Percentiles rank a stretch among this genome's conserved stretches.
phyloP scores from a whole-genome alignment of 2,113 vertebrate species.

The Chitala chitala region DNA sequence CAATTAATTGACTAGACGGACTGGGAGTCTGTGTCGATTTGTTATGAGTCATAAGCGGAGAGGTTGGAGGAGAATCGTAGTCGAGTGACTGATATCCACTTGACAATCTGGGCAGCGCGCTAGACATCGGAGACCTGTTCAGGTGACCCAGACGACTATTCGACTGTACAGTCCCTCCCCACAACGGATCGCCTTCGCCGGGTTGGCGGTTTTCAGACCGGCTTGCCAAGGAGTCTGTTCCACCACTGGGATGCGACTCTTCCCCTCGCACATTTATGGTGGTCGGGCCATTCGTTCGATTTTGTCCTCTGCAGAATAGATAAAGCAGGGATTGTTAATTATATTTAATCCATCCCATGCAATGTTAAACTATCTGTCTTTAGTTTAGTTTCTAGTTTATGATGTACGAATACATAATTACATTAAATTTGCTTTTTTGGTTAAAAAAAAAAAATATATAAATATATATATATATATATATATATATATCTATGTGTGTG shows the following conservation, averaged over 20 bases:
- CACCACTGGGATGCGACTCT: constrained; percentile 55
- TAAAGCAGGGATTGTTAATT: constrained; percentile 44
- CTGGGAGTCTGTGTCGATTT: constrained; percentile 85
- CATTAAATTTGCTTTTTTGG: no score
- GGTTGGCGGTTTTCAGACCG: constrained; percentile 55
- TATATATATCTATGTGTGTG: no score
- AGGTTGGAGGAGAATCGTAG: constrained; percentile 69
- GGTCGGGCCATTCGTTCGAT: constrained; percentile 70
- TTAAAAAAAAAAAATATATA: not conserved
- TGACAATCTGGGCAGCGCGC: constrained; percentile 73
- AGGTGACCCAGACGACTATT: constrained; percentile 70
- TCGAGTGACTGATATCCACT: constrained; percentile 91
- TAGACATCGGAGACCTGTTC: constrained; percentile 72
- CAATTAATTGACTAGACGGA: constrained; percentile 67
- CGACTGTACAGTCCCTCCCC: constrained; percentile 60
- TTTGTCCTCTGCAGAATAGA: constrained; percentile 66
- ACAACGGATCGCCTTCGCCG: constrained; percentile 56
- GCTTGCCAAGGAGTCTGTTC: constrained; percentile 50
- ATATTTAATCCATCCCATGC: constrained; percentile 12
- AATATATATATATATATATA: no score
- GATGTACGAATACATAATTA: not conserved
- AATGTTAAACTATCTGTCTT: not conserved
- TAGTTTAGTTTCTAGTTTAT: not conserved
- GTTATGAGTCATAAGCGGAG: constrained; percentile 73
- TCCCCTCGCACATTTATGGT: constrained; percentile 57